Evolutionary conservation across 2,888 invertebrate species (phyloP), one percentile per base, ranked within the genome.

Genomic region (Blastobasis lacticolella): DNA sequence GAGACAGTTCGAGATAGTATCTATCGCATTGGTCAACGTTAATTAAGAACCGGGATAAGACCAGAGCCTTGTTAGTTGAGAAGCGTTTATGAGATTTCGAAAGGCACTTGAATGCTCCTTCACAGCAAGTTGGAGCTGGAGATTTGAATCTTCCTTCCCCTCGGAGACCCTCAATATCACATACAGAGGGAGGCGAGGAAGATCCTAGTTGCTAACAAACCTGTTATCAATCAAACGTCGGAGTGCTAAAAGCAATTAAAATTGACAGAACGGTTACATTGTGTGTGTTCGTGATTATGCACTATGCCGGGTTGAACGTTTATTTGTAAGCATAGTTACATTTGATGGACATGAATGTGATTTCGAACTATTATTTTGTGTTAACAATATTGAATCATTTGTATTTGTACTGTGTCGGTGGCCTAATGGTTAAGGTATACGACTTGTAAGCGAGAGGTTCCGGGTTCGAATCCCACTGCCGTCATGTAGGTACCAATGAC

Each of bases 211-310:
- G 23, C 23, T 58, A 62, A 61, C 62, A 64, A 69, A 69, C 69
- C 63, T 52, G 69, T 69, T 67, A 66, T 73, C 72, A 72, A 73
- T 75, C 69, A 71, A 70, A 69, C 23, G 23, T 59, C 50, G 50
- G 60, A 75, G 66, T 71, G 71, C 73, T 75, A 75, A 79, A 81
- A 72, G 71, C 75, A 81, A 82, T 82, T 81, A 78, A 78, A 78
- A 67, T 63, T 73, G 73, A 78, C 69, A 66, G 56, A 64, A 68
- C 63, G 66, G 69, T 74, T 76, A 65, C 72, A 67, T 40, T 42
- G 23, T 23, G 23, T 23, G 23, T 23, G 23, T 23, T 23, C 23
- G 23, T 23, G 23, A 23, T 23, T 23, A 23, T 23, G 23, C 23
- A 23, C 23, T 23, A 23, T 23, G 23, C 23, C 3, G 23, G 23